Evolutionary conservation across 2,113 vertebrate genomes (phyloP).

Genomic region (Eupsittula cactorum): DNA sequence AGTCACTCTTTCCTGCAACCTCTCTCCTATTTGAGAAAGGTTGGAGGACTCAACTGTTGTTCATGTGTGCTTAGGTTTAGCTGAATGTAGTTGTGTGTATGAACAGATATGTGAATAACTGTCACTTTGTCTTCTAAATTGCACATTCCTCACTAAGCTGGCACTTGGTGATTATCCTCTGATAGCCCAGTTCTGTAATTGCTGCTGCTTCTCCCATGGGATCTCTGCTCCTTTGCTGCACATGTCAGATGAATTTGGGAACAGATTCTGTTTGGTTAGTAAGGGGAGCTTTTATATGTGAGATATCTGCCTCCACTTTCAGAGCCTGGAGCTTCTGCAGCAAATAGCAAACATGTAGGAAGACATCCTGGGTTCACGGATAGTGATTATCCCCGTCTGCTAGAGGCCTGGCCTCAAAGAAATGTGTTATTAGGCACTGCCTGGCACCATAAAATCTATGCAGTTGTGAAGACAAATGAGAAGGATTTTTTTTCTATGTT

Average conservation of each 20-base stretch:
- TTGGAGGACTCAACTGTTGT: background rate
- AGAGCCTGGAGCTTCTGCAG: background rate
- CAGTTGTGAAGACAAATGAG: background rate
- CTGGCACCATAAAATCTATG: background rate
- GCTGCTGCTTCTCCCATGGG: background rate
- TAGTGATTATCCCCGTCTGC: background rate
- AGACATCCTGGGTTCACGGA: background rate
- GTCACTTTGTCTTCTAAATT: background rate
- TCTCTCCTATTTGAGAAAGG: background rate
- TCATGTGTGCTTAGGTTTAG: background rate
- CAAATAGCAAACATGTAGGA: background rate
- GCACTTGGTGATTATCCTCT: background rate
- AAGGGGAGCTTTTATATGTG: background rate
- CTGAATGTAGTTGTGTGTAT: background rate
- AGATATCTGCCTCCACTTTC: background rate
- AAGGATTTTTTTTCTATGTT: background rate
- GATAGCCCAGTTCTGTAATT: background rate
- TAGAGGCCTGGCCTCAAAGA: background rate
- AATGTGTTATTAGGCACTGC: background rate
- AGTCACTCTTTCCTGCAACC: background rate
- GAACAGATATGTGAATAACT: background rate
- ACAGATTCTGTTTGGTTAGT: background rate
- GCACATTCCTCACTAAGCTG: background rate
- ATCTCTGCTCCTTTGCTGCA: background rate
- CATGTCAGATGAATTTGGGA: rapidly evolving